phyloP scores from a whole-genome alignment of 2,797 vertebrate species.

The Phoeniculus purpureus region DNA sequence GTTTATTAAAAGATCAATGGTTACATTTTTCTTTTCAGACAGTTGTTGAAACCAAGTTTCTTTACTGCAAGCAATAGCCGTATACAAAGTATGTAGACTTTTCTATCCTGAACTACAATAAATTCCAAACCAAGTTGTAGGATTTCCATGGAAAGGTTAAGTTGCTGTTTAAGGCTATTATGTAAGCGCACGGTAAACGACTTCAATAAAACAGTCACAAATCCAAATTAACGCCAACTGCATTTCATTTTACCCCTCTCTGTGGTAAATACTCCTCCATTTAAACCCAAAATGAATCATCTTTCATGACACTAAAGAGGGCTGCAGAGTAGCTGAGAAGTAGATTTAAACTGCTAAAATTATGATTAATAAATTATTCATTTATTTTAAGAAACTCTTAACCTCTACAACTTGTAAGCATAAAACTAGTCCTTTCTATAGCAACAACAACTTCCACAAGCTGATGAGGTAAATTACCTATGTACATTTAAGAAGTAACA shows the following conservation, averaged over 20 bases:
- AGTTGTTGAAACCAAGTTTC: background rate
- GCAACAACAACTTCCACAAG: background rate
- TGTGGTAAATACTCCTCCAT: constrained; percentile 22
- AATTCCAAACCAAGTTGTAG: background rate
- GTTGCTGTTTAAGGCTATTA: constrained; percentile 44
- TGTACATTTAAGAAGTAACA: background rate
- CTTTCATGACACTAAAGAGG: background rate
- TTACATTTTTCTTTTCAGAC: background rate
- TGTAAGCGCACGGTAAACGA: constrained; percentile 11
- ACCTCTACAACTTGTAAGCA: background rate
- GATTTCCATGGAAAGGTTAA: constrained; percentile 39
- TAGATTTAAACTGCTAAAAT: background rate
- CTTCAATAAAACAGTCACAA: constrained; percentile 8
- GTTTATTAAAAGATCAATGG: background rate
- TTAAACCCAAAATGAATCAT: constrained; percentile 24
- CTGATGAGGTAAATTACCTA: background rate
- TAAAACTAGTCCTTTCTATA: background rate
- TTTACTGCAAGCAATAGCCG: background rate
- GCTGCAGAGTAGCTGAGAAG: constrained; percentile 8
- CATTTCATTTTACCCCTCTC: background rate
- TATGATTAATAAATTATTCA: background rate
- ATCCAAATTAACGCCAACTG: constrained; percentile 16
- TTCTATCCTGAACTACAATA: background rate
- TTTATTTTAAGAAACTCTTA: constrained; percentile 10
- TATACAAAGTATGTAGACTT: background rate